A percentile compares a stretch with the other conserved stretches of the same genome.
phyloP scores from a whole-genome alignment of 2,797 vertebrate genomes.

The Pygocentrus nattereri region DNA sequence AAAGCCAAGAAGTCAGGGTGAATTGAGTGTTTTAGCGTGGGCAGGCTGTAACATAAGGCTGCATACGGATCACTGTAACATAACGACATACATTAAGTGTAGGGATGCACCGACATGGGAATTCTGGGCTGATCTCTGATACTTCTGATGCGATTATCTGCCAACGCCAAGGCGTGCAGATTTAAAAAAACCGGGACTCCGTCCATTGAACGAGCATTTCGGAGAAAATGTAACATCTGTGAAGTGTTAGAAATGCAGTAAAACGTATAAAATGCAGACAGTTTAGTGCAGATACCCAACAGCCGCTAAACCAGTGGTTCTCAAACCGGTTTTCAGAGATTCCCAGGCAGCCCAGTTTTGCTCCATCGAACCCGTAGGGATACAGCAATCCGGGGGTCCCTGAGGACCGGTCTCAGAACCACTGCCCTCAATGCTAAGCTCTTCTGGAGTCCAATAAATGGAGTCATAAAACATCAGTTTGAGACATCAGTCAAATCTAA shows the following conservation, averaged over 20 bases:
- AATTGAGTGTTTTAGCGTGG: neutral
- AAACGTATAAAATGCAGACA: neutral
- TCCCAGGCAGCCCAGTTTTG: too few relatives aligned
- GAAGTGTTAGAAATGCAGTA: neutral
- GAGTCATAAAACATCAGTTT: too few relatives aligned
- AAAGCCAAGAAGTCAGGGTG: constrained; percentile 60
- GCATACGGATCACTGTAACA: neutral
- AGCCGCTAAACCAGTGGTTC: too few relatives aligned
- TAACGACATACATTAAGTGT: neutral
- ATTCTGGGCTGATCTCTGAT: neutral
- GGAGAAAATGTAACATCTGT: neutral
- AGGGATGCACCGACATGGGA: neutral
- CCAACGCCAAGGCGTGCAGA: too few relatives aligned
- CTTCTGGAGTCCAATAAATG: too few relatives aligned
- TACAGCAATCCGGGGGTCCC: too few relatives aligned
- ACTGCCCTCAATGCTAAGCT: too few relatives aligned
- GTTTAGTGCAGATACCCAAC: too few relatives aligned
- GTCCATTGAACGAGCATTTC: neutral
- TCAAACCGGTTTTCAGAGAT: too few relatives aligned
- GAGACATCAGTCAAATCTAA: neutral
- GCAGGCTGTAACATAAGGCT: neutral
- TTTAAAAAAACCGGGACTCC: neutral
- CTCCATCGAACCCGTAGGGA: too few relatives aligned
- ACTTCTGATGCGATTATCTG: neutral
- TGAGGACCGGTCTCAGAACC: too few relatives aligned